These are phyloP conservation scores for Diplodus sargus DNA, from an alignment of 2,797 vertebrate genomes.

Conservation along the genomic window DNA sequence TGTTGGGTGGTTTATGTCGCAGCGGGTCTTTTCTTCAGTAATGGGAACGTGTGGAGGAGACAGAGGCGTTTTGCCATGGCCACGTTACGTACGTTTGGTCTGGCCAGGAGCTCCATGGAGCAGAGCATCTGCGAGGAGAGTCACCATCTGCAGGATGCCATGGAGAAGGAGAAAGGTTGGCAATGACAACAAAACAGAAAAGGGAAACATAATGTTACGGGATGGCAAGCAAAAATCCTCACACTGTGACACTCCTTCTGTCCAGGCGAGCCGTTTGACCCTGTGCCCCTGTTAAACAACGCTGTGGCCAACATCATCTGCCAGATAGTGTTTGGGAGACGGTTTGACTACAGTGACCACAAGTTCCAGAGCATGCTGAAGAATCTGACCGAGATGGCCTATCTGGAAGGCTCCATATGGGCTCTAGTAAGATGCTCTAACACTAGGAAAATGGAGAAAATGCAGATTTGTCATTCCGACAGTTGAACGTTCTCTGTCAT, in stretches of 20 bases:
- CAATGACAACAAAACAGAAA: not conserved
- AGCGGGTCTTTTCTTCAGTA: constrained; percentile 83
- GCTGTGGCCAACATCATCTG: constrained; percentile 86
- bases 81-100: constrained; percentile 77
- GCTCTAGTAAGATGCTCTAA: constrained; percentile 69
- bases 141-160: constrained; percentile 74
- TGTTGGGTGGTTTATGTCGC: not conserved
- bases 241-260: not conserved
- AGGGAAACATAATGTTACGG: not conserved
- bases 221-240: not conserved
- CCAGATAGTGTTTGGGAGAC: constrained; percentile 82
- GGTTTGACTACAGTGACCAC: constrained; percentile 80
- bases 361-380: constrained; percentile 79
- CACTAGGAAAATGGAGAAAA: not conserved
- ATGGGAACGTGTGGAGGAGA: constrained; percentile 79
- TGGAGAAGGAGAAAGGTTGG: constrained; percentile 78
- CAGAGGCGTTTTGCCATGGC: constrained; percentile 83
- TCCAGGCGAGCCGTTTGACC: constrained; percentile 80
- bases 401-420: constrained; percentile 84
- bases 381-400: constrained; percentile 74
- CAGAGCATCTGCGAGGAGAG: constrained; percentile 79
- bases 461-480: not conserved
- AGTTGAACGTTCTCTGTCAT: not conserved
- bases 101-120: constrained; percentile 77
- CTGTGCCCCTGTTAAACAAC: constrained; percentile 76